A percentile compares a stretch with the other conserved stretches of the same genome.
Conservation (phyloP, 2,797 vertebrate genomes). For the Acanthurus leucopareius region DNA sequence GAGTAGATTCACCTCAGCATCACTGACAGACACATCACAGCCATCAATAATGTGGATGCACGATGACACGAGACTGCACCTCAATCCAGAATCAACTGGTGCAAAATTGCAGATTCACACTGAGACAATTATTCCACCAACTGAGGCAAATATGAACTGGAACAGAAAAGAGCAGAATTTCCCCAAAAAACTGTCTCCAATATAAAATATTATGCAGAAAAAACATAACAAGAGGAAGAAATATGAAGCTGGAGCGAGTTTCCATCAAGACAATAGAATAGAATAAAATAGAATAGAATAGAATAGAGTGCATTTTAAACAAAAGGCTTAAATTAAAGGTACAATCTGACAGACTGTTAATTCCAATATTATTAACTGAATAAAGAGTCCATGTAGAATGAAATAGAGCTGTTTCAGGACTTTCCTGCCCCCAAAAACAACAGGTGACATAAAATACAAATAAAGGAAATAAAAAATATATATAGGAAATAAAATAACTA, state of each 20-base stretch:
- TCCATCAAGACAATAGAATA: too few relatives aligned
- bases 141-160: neutral
- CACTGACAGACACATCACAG: neutral
- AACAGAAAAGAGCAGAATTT: too few relatives aligned
- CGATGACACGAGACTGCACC: neutral
- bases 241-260: neutral
- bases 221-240: neutral
- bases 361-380: neutral
- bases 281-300: neutral
- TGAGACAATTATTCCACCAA: neutral
- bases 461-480: too few relatives aligned
- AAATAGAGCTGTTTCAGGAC: too few relatives aligned
- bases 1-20: too few relatives aligned
- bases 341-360: too few relatives aligned
- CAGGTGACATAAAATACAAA: too few relatives aligned
- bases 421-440: too few relatives aligned
- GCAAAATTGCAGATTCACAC: neutral
- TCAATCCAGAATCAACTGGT: rapidly evolving
- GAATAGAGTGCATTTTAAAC: neutral
- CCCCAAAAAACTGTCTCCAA: neutral
- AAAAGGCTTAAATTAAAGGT: neutral
- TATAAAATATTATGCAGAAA: neutral
- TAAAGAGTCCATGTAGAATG: too few relatives aligned
- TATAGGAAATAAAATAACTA: too few relatives aligned
- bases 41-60: too few relatives aligned